A percentile compares a stretch with the other conserved stretches of the same genome.
Evolutionary conservation across 1,140 invertebrate species (phyloP).

Genomic region (Papilio glaucus): DNA sequence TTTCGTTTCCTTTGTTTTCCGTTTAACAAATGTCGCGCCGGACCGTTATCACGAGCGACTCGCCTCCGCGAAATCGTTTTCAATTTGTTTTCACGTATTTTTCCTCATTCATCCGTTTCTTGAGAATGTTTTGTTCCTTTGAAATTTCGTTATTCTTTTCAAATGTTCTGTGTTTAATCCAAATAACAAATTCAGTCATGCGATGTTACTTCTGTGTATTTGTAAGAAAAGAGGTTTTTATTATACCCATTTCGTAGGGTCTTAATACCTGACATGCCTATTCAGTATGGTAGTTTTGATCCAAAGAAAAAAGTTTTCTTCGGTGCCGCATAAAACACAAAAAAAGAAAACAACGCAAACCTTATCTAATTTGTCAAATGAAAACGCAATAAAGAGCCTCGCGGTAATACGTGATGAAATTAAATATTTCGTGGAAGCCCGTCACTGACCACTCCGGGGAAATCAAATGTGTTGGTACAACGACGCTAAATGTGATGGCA

Average conservation of each 20-base stretch:
- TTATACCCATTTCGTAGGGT: background rate
- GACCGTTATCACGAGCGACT: too few relatives aligned
- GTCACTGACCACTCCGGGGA: slow-evolving; percentile 14
- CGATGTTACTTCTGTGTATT: background rate
- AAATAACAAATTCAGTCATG: slow-evolving; percentile 17
- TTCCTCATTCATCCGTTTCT: too few relatives aligned
- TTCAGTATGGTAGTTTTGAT: too few relatives aligned
- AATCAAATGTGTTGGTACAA: background rate
- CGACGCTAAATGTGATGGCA: slow-evolving; percentile 6
- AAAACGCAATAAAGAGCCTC: slow-evolving; percentile 18
- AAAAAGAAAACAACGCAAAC: background rate
- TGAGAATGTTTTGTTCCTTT: too few relatives aligned
- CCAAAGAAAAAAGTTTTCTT: too few relatives aligned
- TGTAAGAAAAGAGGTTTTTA: slow-evolving; percentile 8
- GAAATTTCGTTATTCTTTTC: background rate
- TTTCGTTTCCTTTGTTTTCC: too few relatives aligned
- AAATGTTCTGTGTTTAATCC: slow-evolving; percentile 20
- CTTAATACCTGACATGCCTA: too few relatives aligned
- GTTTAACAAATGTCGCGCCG: too few relatives aligned
- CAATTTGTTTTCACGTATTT: too few relatives aligned
- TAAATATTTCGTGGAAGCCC: slow-evolving; percentile 29
- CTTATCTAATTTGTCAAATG: slow-evolving; percentile 35
- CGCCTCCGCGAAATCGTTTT: too few relatives aligned
- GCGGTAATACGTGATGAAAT: slow-evolving; percentile 6
- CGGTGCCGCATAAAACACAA: too few relatives aligned